These are phyloP conservation scores for Champsocephalus esox DNA, from an alignment of 2,797 vertebrate genomes.

Conservation along the genomic window DNA sequence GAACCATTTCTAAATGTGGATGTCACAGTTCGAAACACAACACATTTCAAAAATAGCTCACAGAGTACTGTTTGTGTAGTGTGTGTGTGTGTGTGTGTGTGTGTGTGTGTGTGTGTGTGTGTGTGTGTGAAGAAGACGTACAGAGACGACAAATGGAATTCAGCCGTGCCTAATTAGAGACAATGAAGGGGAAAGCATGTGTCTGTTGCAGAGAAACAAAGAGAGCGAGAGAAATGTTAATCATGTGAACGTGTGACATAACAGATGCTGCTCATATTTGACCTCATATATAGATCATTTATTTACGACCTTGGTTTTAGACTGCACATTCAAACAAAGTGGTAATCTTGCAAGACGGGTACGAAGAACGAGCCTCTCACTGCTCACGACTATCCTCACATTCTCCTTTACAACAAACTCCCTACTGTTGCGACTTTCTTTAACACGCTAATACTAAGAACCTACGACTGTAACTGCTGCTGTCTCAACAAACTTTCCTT, in stretches of 20 bases:
- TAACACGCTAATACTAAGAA: slow-evolving; percentile 13
- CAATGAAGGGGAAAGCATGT: slow-evolving; percentile 56
- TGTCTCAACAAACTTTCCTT: slow-evolving; percentile 24
- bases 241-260: slow-evolving; percentile 17
- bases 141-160: slow-evolving; percentile 60
- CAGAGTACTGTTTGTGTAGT: slow-evolving; percentile 18
- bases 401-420: slow-evolving; percentile 5
- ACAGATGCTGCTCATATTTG: slow-evolving; percentile 22
- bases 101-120: slow-evolving; percentile 17
- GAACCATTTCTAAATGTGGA: slow-evolving; percentile 53
- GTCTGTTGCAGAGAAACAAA: slow-evolving; percentile 38
- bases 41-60: slow-evolving; percentile 50
- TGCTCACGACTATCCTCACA: neutral
- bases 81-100: slow-evolving; percentile 6
- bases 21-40: slow-evolving; percentile 43
- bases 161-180: slow-evolving; percentile 70
- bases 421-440: slow-evolving; percentile 1
- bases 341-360: neutral
- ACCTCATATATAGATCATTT: neutral
- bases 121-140: slow-evolving; percentile 26
- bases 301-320: neutral
- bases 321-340: neutral
- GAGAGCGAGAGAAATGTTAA: slow-evolving; percentile 36
- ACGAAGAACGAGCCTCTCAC: no score
- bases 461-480: neutral